Base-by-base conservation (phyloP, 2,797 vertebrate genomes). In the Anguilla anguilla region DNA sequence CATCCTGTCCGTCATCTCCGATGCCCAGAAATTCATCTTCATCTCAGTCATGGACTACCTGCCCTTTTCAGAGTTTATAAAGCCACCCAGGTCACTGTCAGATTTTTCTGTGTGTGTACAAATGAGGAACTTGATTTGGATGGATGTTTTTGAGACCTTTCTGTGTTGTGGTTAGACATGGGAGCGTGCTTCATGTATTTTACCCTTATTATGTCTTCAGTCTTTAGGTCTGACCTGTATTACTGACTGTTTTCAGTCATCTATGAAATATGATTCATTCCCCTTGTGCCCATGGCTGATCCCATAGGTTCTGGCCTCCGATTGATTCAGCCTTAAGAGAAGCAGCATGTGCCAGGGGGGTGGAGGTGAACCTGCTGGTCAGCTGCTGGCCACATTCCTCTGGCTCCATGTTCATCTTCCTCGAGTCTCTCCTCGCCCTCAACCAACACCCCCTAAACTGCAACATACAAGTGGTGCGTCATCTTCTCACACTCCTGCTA, bases 11-110 rank as follows among this genome's bases (percentile, higher is more conserved):
- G 92, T 96, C 88, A 97, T 97, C 13, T 1, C 81, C 0, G 96
- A 97, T 0, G 96, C 97, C 49, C 91, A 90, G 79, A 83, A 90
- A 31, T 96, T 96, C 6, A 69, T 97, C 85, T 93, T 93, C 92
- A 91, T 97, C 86, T 96, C 97, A 0, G 96, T 97, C 89, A 97
- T 97, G 96, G 95, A 97, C 91, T 96, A 93, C 55, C 93, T 96
- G n/a, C 97, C 97, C 0, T 89, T 95, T 89, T 95, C 95, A 13
- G 11, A 93, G 87, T 96, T 89, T 94, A 94, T 92, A 1, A 0
- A 94, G 13, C 95, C 96, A 2, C 86, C 88, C 88, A 95, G 95
- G 97, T 97, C 90, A 92, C 13, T 0, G 72, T 46, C 79, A 35
- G 19, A 55, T 57, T 49, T 64, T 67, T 82, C 81, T 25, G 51